phyloP scores from a whole-genome alignment of 35 echinoderm and acorn worm genomes.

The Acanthaster planci region DNA sequence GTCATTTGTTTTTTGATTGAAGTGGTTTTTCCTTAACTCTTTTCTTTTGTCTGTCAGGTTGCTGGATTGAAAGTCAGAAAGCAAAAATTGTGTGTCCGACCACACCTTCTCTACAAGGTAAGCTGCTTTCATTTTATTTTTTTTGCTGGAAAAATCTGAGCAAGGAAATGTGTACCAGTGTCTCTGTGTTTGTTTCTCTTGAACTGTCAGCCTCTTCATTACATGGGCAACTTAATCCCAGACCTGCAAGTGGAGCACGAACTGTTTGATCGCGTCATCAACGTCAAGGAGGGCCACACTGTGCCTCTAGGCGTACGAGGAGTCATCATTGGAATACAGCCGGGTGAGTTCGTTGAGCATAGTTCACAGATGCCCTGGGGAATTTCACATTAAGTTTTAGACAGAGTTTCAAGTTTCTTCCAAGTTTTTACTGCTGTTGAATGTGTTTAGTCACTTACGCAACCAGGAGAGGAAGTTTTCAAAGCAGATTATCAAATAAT shows the following conservation, averaged over 20 bases:
- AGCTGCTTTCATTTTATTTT: slow-evolving; percentile 30
- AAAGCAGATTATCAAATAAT: too few relatives aligned
- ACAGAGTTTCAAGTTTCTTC: too few relatives aligned
- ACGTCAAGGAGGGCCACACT: slow-evolving; percentile 82
- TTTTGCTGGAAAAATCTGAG: neutral
- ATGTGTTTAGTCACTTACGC: too few relatives aligned
- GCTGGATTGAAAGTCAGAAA: slow-evolving; percentile 22
- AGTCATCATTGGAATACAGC: slow-evolving; percentile 84
- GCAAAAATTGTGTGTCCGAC: slow-evolving; percentile 63
- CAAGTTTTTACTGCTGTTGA: too few relatives aligned
- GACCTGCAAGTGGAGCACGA: slow-evolving; percentile 74
- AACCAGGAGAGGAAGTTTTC: too few relatives aligned
- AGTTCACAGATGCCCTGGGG: too few relatives aligned
- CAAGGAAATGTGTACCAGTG: neutral
- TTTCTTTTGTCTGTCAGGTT: neutral
- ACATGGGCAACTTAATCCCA: slow-evolving; percentile 82
- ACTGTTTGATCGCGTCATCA: slow-evolving; percentile 93
- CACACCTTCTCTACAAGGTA: slow-evolving; percentile 92
- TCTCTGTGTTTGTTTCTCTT: neutral
- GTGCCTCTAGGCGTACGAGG: slow-evolving; percentile 86
- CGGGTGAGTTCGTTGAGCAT: slow-evolving; percentile 40
- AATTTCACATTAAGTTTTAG: too few relatives aligned
- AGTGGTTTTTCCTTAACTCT: too few relatives aligned
- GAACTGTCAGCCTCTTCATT: slow-evolving; percentile 83
- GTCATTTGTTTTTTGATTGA: too few relatives aligned